These are phyloP conservation scores for Panagrolaimus sp. DNA, from an alignment of 1,140 invertebrate species.

Conservation along the genomic window DNA sequence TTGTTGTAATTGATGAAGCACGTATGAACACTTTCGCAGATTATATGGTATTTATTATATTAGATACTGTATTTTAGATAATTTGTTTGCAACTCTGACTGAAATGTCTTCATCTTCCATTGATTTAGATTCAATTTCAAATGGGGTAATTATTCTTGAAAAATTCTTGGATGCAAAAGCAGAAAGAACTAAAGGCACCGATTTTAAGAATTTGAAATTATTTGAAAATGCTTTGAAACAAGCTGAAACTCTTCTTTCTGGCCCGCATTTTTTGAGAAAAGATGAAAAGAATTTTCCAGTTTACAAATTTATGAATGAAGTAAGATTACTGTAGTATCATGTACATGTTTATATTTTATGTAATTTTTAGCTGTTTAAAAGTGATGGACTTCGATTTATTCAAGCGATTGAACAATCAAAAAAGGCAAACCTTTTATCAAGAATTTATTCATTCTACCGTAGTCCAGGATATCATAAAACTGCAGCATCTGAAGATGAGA, in stretches of 20 bases:
- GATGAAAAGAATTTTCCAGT: not conserved
- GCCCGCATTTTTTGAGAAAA: not conserved
- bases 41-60: no score
- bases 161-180: not conserved
- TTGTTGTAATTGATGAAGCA: conserved; percentile 6
- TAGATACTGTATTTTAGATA: not conserved
- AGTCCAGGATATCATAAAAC: not conserved
- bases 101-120: not conserved
- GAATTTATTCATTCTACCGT: not conserved
- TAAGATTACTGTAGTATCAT: not conserved
- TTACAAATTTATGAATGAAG: not conserved
- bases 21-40: no score
- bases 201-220: not conserved
- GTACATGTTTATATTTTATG: not conserved
- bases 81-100: not conserved
- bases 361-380: not conserved
- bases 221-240: not conserved
- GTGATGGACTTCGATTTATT: not conserved
- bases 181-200: not conserved
- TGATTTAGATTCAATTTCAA: not conserved
- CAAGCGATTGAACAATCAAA: not conserved
- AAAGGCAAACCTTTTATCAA: not conserved
- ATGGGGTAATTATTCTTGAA: not conserved
- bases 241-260: not conserved
- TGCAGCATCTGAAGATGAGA: no score